Evolutionary conservation across 2,888 invertebrate genomes (phyloP).

Genomic region (Nemotelus pantherinus): DNA sequence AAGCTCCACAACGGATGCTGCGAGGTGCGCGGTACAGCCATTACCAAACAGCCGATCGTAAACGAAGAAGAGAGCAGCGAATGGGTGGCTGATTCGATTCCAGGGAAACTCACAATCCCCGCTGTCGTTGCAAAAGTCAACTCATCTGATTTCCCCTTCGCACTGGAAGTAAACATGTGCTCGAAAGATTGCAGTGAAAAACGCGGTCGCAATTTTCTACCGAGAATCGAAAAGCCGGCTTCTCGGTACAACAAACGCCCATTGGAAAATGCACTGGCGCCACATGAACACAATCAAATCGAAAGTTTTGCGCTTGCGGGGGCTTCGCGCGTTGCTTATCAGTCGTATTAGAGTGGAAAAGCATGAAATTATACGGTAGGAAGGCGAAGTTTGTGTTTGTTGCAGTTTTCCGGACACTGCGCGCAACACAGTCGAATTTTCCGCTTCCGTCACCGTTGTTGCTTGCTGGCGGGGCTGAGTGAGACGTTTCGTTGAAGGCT

Average conservation of each 20-base stretch:
- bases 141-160: slow-evolving; percentile 9
- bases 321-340: background rate
- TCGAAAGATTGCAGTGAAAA: slow-evolving; percentile 20
- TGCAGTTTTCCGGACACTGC: slow-evolving; percentile 34
- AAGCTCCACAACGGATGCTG: slow-evolving; percentile 26
- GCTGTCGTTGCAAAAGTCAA: no score
- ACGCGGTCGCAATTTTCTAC: background rate
- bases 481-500: background rate
- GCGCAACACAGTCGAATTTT: slow-evolving; percentile 29
- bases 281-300: background rate
- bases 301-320: background rate
- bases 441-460: background rate
- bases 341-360: slow-evolving; percentile 1
- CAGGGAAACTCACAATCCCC: slow-evolving; percentile 11
- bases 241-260: slow-evolving; percentile 18
- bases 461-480: background rate
- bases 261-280: slow-evolving; percentile 35
- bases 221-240: slow-evolving; percentile 4
- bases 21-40: background rate
- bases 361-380: background rate
- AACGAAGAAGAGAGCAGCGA: slow-evolving; percentile 3
- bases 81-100: slow-evolving; percentile 8
- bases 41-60: background rate
- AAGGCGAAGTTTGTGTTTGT: slow-evolving; percentile 13
- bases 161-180: slow-evolving; percentile 37